These are phyloP conservation scores for Bradynema listronoti DNA, from an alignment of 1,140 invertebrate genomes.

Conservation along the genomic window DNA sequence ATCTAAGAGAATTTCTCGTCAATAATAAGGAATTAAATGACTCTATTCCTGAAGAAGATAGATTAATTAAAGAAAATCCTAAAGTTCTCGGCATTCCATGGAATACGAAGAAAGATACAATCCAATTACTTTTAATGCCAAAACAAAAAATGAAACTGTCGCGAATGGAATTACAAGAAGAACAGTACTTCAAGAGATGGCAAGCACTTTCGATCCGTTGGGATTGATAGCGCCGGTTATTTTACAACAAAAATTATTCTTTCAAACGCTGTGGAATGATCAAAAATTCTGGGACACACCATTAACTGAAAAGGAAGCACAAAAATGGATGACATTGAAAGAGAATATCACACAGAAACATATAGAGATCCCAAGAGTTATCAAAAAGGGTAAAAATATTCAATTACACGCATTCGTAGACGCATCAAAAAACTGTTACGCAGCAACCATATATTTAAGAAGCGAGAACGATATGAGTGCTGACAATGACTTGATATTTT, in stretches of 20 bases:
- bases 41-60: background rate
- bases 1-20: slow-evolving; percentile 28
- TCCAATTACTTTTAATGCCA: background rate
- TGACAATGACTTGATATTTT: slow-evolving; percentile 1
- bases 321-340: background rate
- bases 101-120: slow-evolving; percentile 15
- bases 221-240: slow-evolving; percentile 20
- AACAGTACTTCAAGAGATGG: slow-evolving; percentile 13
- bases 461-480: no score
- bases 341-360: background rate
- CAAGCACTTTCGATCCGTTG: slow-evolving; percentile 22
- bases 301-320: background rate
- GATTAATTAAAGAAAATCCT: background rate
- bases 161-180: slow-evolving; percentile 6
- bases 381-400: background rate
- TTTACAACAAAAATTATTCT: slow-evolving; percentile 18
- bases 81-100: slow-evolving; percentile 32
- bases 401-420: slow-evolving; percentile 31
- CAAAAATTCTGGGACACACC: slow-evolving; percentile 16
- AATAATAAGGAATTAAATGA: slow-evolving; percentile 15
- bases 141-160: background rate
- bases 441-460: slow-evolving; percentile 19
- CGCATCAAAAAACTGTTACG: slow-evolving; percentile 18
- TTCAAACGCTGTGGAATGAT: slow-evolving; percentile 29
- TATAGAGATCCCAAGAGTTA: background rate